phyloP scores from a whole-genome alignment of 2,797 vertebrate genomes.

The Avahi laniger region DNA sequence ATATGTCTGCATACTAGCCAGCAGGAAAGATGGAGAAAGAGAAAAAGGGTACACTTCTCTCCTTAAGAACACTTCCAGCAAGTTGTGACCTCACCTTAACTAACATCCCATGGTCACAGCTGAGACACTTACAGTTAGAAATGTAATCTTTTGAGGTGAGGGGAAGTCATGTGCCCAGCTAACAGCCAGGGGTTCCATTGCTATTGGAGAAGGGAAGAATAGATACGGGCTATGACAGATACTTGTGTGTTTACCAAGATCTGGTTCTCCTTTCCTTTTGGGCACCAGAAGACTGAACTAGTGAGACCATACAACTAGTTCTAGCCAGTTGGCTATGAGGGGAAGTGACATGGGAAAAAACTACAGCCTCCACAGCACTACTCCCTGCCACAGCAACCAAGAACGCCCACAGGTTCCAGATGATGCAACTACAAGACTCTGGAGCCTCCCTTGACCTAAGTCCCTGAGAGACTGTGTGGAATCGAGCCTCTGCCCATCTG shows the following conservation, averaged over 20 bases:
- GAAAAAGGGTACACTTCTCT: background rate
- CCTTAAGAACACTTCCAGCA: background rate
- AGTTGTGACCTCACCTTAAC: background rate
- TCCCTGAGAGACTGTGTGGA: background rate
- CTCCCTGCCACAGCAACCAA: background rate
- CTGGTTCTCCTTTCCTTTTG: background rate
- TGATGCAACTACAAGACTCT: background rate
- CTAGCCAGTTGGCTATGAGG: background rate
- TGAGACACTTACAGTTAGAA: background rate
- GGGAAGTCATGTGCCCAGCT: background rate
- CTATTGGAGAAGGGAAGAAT: background rate
- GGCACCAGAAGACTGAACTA: too few relatives aligned
- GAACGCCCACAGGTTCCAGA: background rate
- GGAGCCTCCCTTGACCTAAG: background rate
- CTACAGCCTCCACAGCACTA: background rate
- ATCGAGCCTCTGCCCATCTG: background rate
- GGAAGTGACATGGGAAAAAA: rapidly evolving
- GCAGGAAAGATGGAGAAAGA: background rate
- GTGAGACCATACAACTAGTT: background rate
- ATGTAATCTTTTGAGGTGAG: background rate
- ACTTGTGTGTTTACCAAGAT: too few relatives aligned
- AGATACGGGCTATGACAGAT: rapidly evolving
- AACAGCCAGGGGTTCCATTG: background rate
- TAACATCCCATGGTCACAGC: background rate
- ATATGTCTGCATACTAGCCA: background rate